These are phyloP conservation scores for Eupeodes corollae DNA, from an alignment of 1,140 invertebrate genomes.

Conservation along the genomic window DNA sequence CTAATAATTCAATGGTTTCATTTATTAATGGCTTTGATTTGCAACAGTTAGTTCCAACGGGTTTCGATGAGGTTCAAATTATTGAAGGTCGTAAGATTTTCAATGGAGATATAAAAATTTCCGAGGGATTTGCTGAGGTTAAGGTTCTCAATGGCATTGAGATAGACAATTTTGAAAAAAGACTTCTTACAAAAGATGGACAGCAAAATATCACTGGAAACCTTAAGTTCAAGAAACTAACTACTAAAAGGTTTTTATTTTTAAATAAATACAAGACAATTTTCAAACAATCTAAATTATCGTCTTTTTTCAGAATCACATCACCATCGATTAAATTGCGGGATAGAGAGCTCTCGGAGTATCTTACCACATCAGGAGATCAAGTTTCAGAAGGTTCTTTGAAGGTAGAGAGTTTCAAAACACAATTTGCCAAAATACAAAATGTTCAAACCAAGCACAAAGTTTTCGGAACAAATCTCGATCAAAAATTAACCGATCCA, in stretches of 20 bases:
- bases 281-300: no score
- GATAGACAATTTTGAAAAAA: conserved; percentile 27
- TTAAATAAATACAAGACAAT: no score
- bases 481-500: conserved; percentile 10
- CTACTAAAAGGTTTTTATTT: no score
- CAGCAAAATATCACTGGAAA: conserved; percentile 36
- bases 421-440: conserved; percentile 5
- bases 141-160: conserved; percentile 37
- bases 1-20: conserved; percentile 19
- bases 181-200: conserved; percentile 27
- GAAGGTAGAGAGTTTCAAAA: conserved; percentile 10
- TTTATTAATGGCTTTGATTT: conserved; percentile 23
- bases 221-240: not conserved
- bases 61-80: conserved; percentile 21
- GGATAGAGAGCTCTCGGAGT: not conserved
- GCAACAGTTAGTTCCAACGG: conserved; percentile 22
- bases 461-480: conserved; percentile 14
- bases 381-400: conserved; percentile 6
- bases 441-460: conserved; percentile 12
- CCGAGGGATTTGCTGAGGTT: conserved; percentile 21
- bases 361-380: not conserved
- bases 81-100: conserved; percentile 20
- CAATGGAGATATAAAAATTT: conserved; percentile 21
- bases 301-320: no score
- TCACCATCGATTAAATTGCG: no score